Evolutionary conservation across 2,888 invertebrate genomes (phyloP), one percentile per base, ranked within the genome.

Genomic region (Pollenia angustigena): DNA sequence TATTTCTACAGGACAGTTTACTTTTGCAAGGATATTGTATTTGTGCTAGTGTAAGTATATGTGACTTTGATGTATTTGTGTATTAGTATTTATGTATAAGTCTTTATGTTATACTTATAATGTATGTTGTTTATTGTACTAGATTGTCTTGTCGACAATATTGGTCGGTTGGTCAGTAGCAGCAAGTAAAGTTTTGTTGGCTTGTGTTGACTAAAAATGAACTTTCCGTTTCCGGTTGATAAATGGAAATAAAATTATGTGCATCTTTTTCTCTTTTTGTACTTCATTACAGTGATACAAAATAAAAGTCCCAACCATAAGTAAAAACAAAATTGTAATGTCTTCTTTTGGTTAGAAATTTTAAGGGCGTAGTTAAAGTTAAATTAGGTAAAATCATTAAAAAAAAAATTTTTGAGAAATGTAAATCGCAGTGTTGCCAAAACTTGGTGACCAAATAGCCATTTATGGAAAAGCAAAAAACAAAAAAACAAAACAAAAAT

Each of bases 171-270:
- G 84, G 79, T 54, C 68, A 84, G 60, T 74, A 68, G 58, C 56
- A 46, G 32, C 40, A 68, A 58, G 56, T 9, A 16, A 75, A 52
- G 12, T 69, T 50, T 4, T 75, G 64, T 74, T 81, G 18, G 69
- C 6, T 69, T 84, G 79, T 84, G 74, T 62, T 68, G 54, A 58
- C 16, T 54, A 62, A 40, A 72, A 80, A 80, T 79, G 81, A 81
- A 85, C 76, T 87, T 62, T 82, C 72, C 78, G 80, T 80, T 88
- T 85, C 85, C 85, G 84, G 62, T 83, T 85, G 84, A 87, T 86
- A 88, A 87, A 87, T 88, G 85, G 76, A 68, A 85, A 85, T 68
- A 85, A 74, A 79, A 74, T 74, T 80, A 80, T 80, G 83, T 84
- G 68, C 60, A 75, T 68, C 58, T 82, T 50, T 84, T 75, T 32